Evolutionary conservation across 2,797 vertebrate genomes (phyloP), one percentile per base, ranked within the genome.

Genomic region (Pipistrellus nathusii): DNA sequence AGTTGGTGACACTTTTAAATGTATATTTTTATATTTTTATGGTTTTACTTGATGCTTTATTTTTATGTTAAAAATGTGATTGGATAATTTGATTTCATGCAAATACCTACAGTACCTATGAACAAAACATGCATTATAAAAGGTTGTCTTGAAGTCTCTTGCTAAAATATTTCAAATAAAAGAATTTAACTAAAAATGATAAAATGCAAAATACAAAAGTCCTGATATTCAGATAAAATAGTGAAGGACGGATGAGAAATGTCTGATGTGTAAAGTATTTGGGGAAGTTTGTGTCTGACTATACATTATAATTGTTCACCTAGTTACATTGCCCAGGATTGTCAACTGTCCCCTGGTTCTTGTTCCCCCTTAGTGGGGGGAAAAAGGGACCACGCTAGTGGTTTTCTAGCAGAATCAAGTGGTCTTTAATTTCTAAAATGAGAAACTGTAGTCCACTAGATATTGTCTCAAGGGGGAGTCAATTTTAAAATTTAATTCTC

Each of bases 401-500:
- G 5, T 87, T 88, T 86, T 81, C 44, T 68, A 76, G 21, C 2
- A 90, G 69, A 69, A 80, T 86, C 10, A 38, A 83, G 44, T 75
- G 15, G 46, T 73, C 23, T 81, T 72, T 90, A 41, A 89, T 82
- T 90, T 88, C 20, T 84, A 77, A 85, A 89, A 77, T 17, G 77
- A 93, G 83, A 75, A 94, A 53, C 48, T 51, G 3, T 87, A 84
- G 23, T 59, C 41, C 38, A 10, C 8, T 71, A 32, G 51, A 8
- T 48, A 46, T 6, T 73, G 18, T 73, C 64, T 35, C 46, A 76
- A 93, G 83, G 27, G 18, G 90, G 14, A 77, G n/a, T 77, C 46
- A 86, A 71, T 93, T 55, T 83, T 82, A 71, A 77, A 3, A 88
- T 75, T 89, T 85, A 85, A 83, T 92, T 85, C 38, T 92, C 18